Conservation (phyloP, 2,797 vertebrate genomes). For the Tangara arthus region DNA sequence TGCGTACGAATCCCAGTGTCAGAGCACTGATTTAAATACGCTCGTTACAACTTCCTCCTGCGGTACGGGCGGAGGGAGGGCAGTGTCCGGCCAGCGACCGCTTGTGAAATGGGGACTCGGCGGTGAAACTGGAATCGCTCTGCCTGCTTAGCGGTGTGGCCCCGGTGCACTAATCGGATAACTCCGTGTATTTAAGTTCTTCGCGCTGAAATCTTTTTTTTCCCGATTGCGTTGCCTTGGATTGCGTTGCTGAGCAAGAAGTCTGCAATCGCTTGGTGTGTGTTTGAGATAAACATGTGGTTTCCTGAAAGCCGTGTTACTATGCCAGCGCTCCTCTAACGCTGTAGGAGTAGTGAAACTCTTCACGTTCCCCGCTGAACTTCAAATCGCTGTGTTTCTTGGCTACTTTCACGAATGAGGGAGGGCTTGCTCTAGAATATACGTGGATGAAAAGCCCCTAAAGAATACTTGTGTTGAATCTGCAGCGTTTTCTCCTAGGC, state of each 20-base stretch:
- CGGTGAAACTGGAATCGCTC: not conserved
- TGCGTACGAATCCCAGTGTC: not conserved
- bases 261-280: not conserved
- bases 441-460: not conserved
- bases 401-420: not conserved
- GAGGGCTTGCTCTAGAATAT: not conserved
- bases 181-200: not conserved
- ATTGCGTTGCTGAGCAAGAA: not conserved
- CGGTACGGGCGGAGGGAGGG: not conserved
- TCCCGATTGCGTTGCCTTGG: not conserved
- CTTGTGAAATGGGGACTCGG: not conserved
- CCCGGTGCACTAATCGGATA: not conserved
- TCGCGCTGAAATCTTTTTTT: not conserved
- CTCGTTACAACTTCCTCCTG: slow-evolving; percentile 52
- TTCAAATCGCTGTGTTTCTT: not conserved
- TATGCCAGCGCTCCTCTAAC: not conserved
- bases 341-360: not conserved
- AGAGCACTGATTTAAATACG: slow-evolving; percentile 51
- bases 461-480: not conserved
- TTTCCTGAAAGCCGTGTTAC: slow-evolving; percentile 49
- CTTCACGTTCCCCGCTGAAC: not conserved
- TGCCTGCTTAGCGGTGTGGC: not conserved
- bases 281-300: slow-evolving; percentile 51
- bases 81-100: not conserved
- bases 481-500: not conserved